Conservation (phyloP, 2,113 vertebrate species). For the Xyliphius kryptos region DNA sequence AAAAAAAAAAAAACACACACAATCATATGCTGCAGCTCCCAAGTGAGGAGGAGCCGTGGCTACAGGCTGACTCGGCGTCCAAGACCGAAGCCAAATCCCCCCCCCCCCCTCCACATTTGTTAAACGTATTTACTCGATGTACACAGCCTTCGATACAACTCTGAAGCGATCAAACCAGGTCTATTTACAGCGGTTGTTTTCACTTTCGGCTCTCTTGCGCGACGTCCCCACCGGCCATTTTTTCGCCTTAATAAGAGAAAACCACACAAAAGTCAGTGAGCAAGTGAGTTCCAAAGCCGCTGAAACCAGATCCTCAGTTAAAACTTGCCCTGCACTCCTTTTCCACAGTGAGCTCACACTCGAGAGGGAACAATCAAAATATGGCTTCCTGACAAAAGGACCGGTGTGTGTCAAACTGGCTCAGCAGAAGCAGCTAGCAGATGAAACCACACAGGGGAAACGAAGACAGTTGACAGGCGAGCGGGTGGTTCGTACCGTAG, state of each 20-base stretch:
- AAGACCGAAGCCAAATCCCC: too few species aligned
- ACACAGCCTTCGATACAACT: constrained; percentile 32
- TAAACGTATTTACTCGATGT: constrained; percentile 31
- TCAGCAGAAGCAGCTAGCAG: not conserved
- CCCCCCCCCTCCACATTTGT: not conserved
- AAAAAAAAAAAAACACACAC: constrained; percentile 14
- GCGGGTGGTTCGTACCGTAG: not conserved
- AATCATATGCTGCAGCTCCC: constrained; percentile 1
- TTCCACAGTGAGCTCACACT: constrained; percentile 11
- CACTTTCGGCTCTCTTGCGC: constrained; percentile 22
- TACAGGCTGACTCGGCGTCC: constrained; percentile 4
- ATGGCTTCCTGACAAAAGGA: constrained; percentile 17
- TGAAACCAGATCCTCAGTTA: constrained; percentile 6
- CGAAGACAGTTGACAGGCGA: constrained; percentile 3
- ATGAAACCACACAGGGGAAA: constrained; percentile 9
- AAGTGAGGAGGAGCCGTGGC: constrained; percentile 10
- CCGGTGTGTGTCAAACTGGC: not conserved
- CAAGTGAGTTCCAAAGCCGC: constrained; percentile 17
- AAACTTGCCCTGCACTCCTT: not conserved
- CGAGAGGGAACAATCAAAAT: constrained; percentile 17
- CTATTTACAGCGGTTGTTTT: constrained; percentile 26
- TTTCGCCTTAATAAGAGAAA: constrained; percentile 3
- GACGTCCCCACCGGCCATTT: not conserved
- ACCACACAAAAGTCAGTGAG: not conserved
- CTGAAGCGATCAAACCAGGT: constrained; percentile 6